These are phyloP conservation scores for Eremobia ochroleuca DNA, from an alignment of 2,888 invertebrate species.

Conservation along the genomic window DNA sequence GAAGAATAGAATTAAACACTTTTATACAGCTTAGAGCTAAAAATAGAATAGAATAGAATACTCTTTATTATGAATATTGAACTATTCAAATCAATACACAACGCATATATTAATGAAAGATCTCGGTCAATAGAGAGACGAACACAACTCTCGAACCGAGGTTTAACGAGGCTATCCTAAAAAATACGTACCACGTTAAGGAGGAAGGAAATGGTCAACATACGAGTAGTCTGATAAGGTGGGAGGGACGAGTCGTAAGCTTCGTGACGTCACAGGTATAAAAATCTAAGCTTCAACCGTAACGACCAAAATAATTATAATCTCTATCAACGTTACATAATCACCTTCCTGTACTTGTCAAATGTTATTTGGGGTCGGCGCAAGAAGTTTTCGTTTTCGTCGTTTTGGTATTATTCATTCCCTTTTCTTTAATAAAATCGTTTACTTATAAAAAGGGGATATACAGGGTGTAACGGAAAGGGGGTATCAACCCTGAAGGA, in stretches of 20 bases:
- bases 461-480: too few relatives aligned
- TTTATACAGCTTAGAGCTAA: neutral
- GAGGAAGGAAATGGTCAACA: neutral
- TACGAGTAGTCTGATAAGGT: neutral
- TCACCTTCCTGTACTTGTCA: neutral
- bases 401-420: neutral
- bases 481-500: too few relatives aligned
- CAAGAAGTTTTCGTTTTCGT: neutral
- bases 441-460: too few relatives aligned
- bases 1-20: too few relatives aligned
- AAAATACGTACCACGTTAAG: neutral
- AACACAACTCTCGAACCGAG: neutral
- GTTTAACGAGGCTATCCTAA: neutral
- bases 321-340: neutral
- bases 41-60: too few relatives aligned
- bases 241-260: too few relatives aligned
- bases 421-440: neutral
- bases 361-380: neutral
- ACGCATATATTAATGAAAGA: neutral
- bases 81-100: neutral
- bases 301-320: neutral
- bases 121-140: neutral
- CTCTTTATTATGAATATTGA: too few relatives aligned
- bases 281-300: too few relatives aligned
- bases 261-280: too few relatives aligned